Evolutionary conservation across 2,113 vertebrate species (phyloP).

Genomic region (Cyprinodon brontotheroides): DNA sequence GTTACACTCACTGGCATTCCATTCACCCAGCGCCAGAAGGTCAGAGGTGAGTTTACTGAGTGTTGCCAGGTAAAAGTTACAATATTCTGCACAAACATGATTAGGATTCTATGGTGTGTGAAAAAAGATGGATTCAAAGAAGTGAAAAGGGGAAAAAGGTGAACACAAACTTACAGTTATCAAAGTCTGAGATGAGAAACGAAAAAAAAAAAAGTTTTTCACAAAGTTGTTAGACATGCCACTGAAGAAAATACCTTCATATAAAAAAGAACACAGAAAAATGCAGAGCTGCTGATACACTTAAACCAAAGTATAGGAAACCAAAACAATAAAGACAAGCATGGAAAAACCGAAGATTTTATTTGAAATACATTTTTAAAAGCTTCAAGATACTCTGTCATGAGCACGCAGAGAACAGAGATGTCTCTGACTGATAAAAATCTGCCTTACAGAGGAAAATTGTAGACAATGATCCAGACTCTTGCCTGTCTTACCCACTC

Average conservation of each 20-base stretch:
- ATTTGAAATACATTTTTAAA: constrained; percentile 14
- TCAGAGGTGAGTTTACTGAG: constrained; percentile 40
- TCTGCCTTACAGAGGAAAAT: constrained; percentile 26
- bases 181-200: constrained; percentile 63
- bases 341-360: background rate
- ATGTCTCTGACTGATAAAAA: constrained; percentile 8
- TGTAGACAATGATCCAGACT: constrained; percentile 36
- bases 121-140: background rate
- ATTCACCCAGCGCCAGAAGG: constrained; percentile 36
- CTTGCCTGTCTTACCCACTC: background rate
- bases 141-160: background rate
- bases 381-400: constrained; percentile 16
- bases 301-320: constrained; percentile 4
- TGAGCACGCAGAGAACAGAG: constrained; percentile 11
- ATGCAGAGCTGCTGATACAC: background rate
- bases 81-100: constrained; percentile 19
- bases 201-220: constrained; percentile 50
- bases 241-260: constrained; percentile 4
- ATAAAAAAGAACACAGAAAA: constrained; percentile 11
- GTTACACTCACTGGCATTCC: constrained; percentile 55
- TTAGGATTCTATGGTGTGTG: background rate
- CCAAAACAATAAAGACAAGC: constrained; percentile 1
- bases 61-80: constrained; percentile 12
- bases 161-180: constrained; percentile 64
- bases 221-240: constrained; percentile 29